Conservation (phyloP, 2,797 vertebrate species). For the Hydrophis major region DNA sequence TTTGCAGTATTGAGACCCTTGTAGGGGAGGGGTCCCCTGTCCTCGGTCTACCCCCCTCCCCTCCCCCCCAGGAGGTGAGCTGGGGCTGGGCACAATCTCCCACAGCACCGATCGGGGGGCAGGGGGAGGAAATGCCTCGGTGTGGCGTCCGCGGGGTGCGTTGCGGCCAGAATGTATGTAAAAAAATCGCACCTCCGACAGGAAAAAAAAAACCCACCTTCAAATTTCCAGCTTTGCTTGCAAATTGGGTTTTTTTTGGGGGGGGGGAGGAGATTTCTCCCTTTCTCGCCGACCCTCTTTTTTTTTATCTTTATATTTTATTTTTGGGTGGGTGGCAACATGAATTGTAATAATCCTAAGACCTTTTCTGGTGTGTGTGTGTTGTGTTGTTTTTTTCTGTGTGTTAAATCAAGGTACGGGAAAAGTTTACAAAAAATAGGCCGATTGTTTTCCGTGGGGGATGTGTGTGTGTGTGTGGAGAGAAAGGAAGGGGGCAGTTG, state of each 20-base stretch:
- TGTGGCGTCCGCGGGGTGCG: background rate
- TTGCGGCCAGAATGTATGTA: slow-evolving; percentile 21
- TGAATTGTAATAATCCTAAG: background rate
- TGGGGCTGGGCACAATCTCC: background rate
- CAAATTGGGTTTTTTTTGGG: background rate
- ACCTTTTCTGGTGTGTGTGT: background rate
- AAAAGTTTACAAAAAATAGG: slow-evolving; percentile 29
- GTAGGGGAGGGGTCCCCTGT: background rate
- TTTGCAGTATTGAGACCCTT: background rate
- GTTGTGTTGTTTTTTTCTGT: too few relatives aligned
- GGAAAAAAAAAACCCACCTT: background rate
- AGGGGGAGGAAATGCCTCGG: too few relatives aligned
- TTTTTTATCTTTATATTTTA: too few relatives aligned
- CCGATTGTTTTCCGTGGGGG: background rate
- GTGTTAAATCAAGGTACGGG: background rate
- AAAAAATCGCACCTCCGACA: background rate
- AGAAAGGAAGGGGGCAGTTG: too few relatives aligned
- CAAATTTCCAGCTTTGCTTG: background rate
- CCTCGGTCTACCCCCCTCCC: rapidly evolving
- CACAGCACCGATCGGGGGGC: background rate
- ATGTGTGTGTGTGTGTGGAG: rapidly evolving
- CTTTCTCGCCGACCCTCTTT: too few relatives aligned
- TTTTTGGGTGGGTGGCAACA: background rate
- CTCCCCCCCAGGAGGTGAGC: background rate
- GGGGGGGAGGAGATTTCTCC: rapidly evolving